Evolutionary conservation across 2,797 vertebrate genomes (phyloP).

Genomic region (Florisuga fusca): DNA sequence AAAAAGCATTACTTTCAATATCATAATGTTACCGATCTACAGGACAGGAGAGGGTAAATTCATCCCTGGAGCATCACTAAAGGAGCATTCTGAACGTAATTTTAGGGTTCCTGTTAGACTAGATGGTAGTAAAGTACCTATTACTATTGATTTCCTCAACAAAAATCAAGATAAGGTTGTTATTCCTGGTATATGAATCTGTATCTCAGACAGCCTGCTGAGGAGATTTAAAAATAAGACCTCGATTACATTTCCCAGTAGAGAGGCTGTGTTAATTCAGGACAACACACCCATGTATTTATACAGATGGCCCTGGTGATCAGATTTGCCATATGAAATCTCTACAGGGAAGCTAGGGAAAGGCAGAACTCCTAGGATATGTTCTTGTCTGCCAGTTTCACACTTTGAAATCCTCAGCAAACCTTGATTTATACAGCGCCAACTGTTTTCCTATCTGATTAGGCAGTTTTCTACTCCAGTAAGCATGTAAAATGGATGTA

Average conservation of each 20-base stretch:
- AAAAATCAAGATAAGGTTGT: conserved; percentile 53
- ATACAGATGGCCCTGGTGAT: conserved; percentile 80
- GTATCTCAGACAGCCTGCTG: conserved; percentile 53
- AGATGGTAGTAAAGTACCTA: conserved; percentile 22
- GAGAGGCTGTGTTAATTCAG: conserved; percentile 76
- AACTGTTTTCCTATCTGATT: conserved; percentile 86
- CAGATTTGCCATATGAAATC: conserved; percentile 74
- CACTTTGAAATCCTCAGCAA: conserved; percentile 82
- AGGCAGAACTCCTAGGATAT: conserved; percentile 77
- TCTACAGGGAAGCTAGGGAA: conserved; percentile 78
- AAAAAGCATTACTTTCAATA: neutral
- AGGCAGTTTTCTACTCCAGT: conserved; percentile 83
- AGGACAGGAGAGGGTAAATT: neutral
- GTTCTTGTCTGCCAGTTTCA: conserved; percentile 76
- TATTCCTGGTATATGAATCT: conserved; percentile 41
- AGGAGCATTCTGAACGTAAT: neutral
- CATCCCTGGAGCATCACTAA: neutral
- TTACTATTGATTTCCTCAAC: conserved; percentile 35
- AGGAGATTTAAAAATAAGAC: conserved; percentile 75
- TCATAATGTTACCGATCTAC: neutral
- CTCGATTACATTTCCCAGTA: conserved; percentile 65
- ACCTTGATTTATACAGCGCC: conserved; percentile 78
- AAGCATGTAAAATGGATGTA: conserved; percentile 81
- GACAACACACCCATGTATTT: conserved; percentile 78
- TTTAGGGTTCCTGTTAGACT: conserved; percentile 2